A percentile compares a stretch with the other conserved stretches of the same genome.
Conservation (phyloP, 2,888 invertebrate species). For the Aleiodes alternator region DNA sequence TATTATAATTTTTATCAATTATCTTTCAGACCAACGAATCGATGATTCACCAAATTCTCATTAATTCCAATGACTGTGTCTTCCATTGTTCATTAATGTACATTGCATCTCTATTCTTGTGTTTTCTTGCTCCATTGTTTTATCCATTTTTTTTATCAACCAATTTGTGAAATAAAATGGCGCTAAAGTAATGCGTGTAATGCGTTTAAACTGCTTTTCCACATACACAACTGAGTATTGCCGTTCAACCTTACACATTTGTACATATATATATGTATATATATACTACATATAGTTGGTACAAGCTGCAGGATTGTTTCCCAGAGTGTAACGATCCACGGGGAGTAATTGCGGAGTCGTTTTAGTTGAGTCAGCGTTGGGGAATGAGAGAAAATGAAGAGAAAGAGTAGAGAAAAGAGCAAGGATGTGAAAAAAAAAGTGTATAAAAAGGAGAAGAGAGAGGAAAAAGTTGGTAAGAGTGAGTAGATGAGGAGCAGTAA, state of each 20-base stretch:
- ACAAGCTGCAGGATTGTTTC: slow-evolving; percentile 66
- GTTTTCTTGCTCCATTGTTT: too few species aligned
- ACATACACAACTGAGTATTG: not conserved
- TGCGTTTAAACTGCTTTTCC: slow-evolving; percentile 37
- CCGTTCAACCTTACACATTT: slow-evolving; percentile 43
- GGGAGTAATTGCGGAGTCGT: slow-evolving; percentile 71
- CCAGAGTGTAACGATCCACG: slow-evolving; percentile 68
- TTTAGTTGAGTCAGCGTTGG: slow-evolving; percentile 69
- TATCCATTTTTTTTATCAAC: too few species aligned
- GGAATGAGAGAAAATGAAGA: slow-evolving; percentile 55
- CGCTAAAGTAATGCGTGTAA: slow-evolving; percentile 39
- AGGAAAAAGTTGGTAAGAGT: slow-evolving; percentile 39
- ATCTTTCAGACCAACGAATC: too few species aligned
- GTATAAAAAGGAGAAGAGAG: slow-evolving; percentile 34
- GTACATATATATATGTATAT: slow-evolving; percentile 29
- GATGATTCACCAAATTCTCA: too few species aligned
- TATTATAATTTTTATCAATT: too few species aligned
- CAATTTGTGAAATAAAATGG: slow-evolving; percentile 37
- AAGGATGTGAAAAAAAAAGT: slow-evolving; percentile 51
- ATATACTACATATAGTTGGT: slow-evolving; percentile 52
- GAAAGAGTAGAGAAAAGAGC: slow-evolving; percentile 47
- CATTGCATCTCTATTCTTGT: too few species aligned
- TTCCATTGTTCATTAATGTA: too few species aligned
- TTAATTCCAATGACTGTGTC: too few species aligned
- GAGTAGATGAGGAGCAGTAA: slow-evolving; percentile 35